Evolutionary conservation across 2,113 vertebrate genomes (phyloP).

Genomic region (Cinclus mexicanus): DNA sequence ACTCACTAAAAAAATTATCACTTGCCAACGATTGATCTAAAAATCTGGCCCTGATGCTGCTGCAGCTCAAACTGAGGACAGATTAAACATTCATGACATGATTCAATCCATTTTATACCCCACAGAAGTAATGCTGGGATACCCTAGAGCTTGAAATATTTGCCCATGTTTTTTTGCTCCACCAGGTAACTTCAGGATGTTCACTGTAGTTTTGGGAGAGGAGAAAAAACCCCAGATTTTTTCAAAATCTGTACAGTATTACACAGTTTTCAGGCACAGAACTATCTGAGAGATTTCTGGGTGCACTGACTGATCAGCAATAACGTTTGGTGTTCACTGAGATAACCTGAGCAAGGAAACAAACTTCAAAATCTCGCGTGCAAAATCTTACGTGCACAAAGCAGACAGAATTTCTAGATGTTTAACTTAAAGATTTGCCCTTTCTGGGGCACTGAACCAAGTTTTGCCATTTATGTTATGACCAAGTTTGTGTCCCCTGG

Average conservation of each 20-base stretch:
- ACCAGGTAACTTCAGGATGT: not conserved
- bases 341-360: not conserved
- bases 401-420: not conserved
- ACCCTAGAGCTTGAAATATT: not conserved
- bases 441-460: not conserved
- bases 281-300: not conserved
- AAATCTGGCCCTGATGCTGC: not conserved
- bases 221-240: not conserved
- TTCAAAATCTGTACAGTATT: not conserved
- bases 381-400: not conserved
- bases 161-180: not conserved
- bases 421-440: not conserved
- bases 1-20: not conserved
- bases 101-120: not conserved
- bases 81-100: not conserved
- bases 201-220: not conserved
- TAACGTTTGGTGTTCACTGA: not conserved
- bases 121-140: not conserved
- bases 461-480: not conserved
- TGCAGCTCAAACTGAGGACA: not conserved
- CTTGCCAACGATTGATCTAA: not conserved
- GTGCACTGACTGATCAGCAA: not conserved
- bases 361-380: rapidly evolving
- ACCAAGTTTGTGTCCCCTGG: not conserved
- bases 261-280: not conserved